Base-by-base conservation (phyloP, 2,888 invertebrate genomes). In the Allolobophora icterica region DNA sequence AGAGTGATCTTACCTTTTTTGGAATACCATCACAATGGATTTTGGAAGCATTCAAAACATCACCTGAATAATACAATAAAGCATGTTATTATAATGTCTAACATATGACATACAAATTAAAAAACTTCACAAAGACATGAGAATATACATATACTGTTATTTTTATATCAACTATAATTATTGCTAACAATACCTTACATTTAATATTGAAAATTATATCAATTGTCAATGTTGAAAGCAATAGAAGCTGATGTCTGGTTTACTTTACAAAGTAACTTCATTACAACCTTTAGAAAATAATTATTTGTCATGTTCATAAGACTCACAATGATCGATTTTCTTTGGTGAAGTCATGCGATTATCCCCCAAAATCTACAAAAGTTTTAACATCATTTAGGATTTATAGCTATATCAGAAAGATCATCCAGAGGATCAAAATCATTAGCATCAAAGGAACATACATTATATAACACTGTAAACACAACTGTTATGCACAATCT, bases 281-380 rank as follows among this genome's bases (percentile, higher is more conserved):
- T 71, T 71, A 13, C 15, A 30, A 71, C 13, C 1, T n/a, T 71
- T 30, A n/a, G 13, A 71, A 71, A 71, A 71, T n/a, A n/a, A 71
- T 71, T n/a, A n/a, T 71, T 71, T n/a, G n/a, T n/a, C 71, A 71
- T 71, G 0, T 71, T 71, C 71, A n/a, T n/a, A 71, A n/a, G 19
- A 87, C 87, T 87, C n/a, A 87, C 87, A 38, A 4, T 87, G 87
- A 87, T 87, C 34, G 38, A 87, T 87, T 38, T 87, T 87, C 35
- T 87, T 87, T 8, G 87, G 87, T 24, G 87, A 87, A 35, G 34
- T 87, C 15, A 87, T 35, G 87, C 38, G 34, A 87, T 35, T 87
- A 21, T 87, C 87, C 24, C 87, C 87, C 35, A 87, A 35, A 87
- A 33, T 87, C 87, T 87, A 24, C 34, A 87, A 87, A 87, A 87